These are phyloP conservation scores for Ochropleura plecta DNA, from an alignment of 2,888 invertebrate species.

Conservation along the genomic window DNA sequence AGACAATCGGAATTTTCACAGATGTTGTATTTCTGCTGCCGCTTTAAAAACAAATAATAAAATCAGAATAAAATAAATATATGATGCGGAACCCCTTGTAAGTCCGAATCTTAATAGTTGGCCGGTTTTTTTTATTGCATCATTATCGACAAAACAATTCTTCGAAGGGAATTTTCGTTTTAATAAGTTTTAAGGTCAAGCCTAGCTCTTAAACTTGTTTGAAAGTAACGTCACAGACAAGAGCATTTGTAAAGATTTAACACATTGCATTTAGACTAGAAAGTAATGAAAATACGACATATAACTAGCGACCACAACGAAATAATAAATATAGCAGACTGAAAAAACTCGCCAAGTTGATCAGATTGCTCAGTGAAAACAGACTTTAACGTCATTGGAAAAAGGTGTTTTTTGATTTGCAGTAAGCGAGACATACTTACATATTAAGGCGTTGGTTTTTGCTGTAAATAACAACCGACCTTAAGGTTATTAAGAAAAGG, in stretches of 20 bases:
- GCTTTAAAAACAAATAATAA: too few relatives aligned
- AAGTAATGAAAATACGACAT: constrained; percentile 32
- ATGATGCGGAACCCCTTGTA: too few relatives aligned
- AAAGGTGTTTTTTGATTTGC: background rate
- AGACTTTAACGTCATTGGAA: accelerated
- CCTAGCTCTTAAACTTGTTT: too few relatives aligned
- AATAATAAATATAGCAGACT: constrained; percentile 20
- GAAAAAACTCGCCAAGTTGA: constrained; percentile 37
- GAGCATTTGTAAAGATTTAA: background rate
- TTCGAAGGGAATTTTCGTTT: background rate
- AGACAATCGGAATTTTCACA: too few relatives aligned
- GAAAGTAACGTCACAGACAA: too few relatives aligned
- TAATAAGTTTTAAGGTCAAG: too few relatives aligned
- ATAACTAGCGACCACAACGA: constrained; percentile 38
- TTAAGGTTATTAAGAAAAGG: background rate
- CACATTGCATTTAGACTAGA: background rate
- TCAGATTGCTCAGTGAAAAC: constrained; percentile 26
- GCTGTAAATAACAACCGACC: background rate
- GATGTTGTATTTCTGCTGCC: too few relatives aligned
- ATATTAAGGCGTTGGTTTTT: too few relatives aligned
- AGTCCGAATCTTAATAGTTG: too few relatives aligned
- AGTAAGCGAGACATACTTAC: background rate
- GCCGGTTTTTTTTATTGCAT: background rate
- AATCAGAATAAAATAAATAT: too few relatives aligned
- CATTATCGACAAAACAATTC: background rate